Percentiles rank a stretch among this genome's conserved stretches.
These are phyloP conservation scores for Cryptoblepharus egeriae DNA, from an alignment of 2,797 vertebrate genomes.

Conservation along the genomic window DNA sequence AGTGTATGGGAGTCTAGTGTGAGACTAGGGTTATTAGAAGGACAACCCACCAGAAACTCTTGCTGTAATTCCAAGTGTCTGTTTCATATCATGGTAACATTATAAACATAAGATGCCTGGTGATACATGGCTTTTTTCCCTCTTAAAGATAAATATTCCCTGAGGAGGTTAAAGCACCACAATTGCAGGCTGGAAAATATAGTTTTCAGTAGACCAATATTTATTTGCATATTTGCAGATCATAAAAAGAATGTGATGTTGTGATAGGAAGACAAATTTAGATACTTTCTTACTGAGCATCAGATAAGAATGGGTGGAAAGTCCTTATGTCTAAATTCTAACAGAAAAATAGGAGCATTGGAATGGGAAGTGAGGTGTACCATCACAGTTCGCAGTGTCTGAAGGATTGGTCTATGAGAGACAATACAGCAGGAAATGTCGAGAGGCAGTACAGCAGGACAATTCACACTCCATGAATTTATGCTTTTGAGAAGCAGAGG, in stretches of 20 bases:
- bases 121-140: neutral
- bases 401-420: rapidly evolving
- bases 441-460: too few relatives aligned
- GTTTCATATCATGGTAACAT: neutral
- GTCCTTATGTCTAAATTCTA: neutral
- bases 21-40: neutral
- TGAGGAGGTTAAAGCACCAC: slow-evolving; percentile 9
- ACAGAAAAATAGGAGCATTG: neutral
- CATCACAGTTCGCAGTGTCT: neutral
- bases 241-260: neutral
- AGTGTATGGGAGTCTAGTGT: neutral
- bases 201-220: slow-evolving; percentile 12
- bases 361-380: neutral
- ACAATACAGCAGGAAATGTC: rapidly evolving
- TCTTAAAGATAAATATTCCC: neutral
- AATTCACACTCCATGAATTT: too few relatives aligned
- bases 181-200: neutral
- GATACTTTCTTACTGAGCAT: neutral
- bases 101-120: neutral
- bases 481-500: neutral
- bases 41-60: neutral
- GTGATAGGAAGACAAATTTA: neutral
- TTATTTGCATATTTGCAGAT: slow-evolving; percentile 4
- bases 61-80: rapidly evolving
- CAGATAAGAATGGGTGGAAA: neutral